These are phyloP conservation scores for Hypotaenidia okinawae DNA, from an alignment of 2,797 vertebrate species.

Conservation along the genomic window DNA sequence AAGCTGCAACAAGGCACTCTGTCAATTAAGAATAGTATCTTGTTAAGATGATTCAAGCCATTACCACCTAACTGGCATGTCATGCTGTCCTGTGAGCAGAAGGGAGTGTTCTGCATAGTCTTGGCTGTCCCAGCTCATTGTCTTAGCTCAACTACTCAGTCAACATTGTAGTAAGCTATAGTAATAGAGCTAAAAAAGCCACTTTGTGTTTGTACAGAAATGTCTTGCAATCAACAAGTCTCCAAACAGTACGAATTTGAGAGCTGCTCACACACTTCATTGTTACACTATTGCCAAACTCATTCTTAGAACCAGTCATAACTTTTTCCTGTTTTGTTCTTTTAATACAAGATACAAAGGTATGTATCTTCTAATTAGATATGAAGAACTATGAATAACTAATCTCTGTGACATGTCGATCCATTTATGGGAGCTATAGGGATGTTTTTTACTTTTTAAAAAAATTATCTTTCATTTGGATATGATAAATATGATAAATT, in stretches of 20 bases:
- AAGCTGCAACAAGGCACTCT: background rate
- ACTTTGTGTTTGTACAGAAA: background rate
- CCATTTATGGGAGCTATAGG: background rate
- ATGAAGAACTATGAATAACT: background rate
- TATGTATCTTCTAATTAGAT: background rate
- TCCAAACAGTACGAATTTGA: background rate
- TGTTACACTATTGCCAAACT: background rate
- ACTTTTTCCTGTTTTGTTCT: background rate
- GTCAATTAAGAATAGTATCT: background rate
- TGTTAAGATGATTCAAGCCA: background rate
- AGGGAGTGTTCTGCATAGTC: background rate
- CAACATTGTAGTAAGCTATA: background rate
- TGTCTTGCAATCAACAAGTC: background rate
- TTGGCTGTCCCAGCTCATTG: background rate
- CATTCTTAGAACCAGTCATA: background rate
- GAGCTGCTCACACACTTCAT: background rate
- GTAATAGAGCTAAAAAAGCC: background rate
- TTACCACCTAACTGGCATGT: background rate
- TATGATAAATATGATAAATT: background rate
- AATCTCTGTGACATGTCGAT: background rate
- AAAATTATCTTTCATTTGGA: background rate
- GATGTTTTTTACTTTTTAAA: background rate
- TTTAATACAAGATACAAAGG: background rate
- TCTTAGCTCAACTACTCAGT: background rate
- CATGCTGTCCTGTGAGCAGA: background rate